Percentiles rank a stretch among this genome's conserved stretches.
phyloP scores from a whole-genome alignment of 2,113 vertebrate genomes.

The Lampris incognitus region DNA sequence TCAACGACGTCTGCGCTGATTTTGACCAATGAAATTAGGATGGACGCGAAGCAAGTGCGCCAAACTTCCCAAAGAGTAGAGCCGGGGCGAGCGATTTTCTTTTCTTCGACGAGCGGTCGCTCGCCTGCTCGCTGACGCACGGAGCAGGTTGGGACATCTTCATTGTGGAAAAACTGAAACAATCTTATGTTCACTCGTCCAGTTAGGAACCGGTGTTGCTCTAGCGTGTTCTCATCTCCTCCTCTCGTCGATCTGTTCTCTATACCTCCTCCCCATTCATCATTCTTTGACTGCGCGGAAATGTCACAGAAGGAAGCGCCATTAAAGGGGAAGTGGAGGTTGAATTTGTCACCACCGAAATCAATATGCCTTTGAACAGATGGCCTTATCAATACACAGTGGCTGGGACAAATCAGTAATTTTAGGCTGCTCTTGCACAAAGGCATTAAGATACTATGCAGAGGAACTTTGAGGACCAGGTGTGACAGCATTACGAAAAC shows the following conservation, averaged over 20 bases:
- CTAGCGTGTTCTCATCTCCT: slow-evolving; percentile 31
- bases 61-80: no score
- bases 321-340: slow-evolving; percentile 73
- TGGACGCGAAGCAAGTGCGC: no score
- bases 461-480: slow-evolving; percentile 5
- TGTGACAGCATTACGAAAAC: slow-evolving; percentile 26
- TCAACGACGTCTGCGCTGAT: no score
- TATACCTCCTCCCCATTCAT: slow-evolving; percentile 56
- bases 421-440: slow-evolving; percentile 37
- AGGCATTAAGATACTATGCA: slow-evolving; percentile 25
- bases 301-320: slow-evolving; percentile 66
- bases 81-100: no score
- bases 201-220: slow-evolving; percentile 16
- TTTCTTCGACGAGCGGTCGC: no score
- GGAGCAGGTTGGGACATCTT: no score
- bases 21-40: no score
- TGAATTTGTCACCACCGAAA: slow-evolving; percentile 67
- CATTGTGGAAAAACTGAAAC: no score
- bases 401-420: slow-evolving; percentile 56
- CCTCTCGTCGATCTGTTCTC: slow-evolving; percentile 62
- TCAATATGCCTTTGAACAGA: slow-evolving; percentile 72
- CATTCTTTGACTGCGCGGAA: slow-evolving; percentile 58
- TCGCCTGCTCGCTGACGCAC: no score
- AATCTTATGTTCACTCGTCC: no score
- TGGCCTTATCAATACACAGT: slow-evolving; percentile 69